A percentile compares a stretch with the other conserved stretches of the same genome.
Conservation (phyloP, 2,797 vertebrate genomes). For the Carcharodon carcharias region DNA sequence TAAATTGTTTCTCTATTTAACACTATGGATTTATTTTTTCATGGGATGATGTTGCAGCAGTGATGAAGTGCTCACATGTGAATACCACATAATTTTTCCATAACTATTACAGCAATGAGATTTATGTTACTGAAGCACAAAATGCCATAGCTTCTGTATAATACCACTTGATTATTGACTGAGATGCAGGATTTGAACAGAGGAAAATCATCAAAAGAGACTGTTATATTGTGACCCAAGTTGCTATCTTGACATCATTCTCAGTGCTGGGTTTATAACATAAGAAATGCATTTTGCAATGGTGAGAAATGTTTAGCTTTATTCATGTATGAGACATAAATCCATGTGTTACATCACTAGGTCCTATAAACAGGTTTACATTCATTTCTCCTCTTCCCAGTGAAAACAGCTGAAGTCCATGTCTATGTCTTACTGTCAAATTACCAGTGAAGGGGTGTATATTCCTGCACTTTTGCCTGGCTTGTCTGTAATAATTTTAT, state of each 20-base stretch:
- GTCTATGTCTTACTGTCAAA: not conserved
- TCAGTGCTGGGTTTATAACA: not conserved
- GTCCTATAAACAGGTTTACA: not conserved
- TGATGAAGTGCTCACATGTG: not conserved
- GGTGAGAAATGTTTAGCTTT: not conserved
- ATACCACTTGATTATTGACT: not conserved
- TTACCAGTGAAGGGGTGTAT: not conserved
- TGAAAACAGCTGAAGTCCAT: not conserved
- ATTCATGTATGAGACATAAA: not conserved
- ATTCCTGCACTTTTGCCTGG: not conserved
- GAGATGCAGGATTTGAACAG: not conserved
- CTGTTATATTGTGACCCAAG: not conserved
- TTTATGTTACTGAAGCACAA: not conserved
- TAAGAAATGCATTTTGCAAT: not conserved
- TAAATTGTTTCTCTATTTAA: not conserved
- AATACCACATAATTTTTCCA: not conserved
- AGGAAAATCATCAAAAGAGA: not conserved
- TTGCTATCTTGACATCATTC: not conserved
- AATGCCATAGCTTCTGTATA: not conserved
- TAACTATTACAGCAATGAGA: not conserved
- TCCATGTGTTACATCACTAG: not conserved
- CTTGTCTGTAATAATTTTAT: not conserved
- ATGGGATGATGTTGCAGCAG: not conserved
- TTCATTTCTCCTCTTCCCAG: not conserved
- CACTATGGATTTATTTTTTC: not conserved